Conservation (phyloP, 2,113 vertebrate genomes). For the Anhinga anhinga region DNA sequence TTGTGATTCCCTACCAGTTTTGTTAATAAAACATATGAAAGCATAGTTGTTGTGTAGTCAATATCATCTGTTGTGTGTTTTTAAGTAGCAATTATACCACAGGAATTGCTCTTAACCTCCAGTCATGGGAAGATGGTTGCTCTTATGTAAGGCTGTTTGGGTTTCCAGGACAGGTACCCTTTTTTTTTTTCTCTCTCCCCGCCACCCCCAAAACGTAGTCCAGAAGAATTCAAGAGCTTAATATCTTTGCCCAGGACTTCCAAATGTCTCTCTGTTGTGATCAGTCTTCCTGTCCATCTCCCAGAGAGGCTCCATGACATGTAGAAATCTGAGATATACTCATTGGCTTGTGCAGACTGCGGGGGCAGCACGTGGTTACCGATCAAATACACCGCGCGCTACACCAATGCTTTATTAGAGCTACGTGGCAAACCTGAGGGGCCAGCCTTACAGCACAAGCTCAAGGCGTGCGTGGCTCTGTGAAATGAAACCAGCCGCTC, state of each 20-base stretch:
- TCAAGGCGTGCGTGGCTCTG: not conserved
- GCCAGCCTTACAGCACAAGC: not conserved
- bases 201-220: not conserved
- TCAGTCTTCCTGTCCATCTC: not conserved
- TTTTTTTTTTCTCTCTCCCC: rapidly evolving
- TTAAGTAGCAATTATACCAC: not conserved
- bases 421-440: not conserved
- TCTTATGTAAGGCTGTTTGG: not conserved
- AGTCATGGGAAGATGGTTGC: not conserved
- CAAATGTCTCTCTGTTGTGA: not conserved
- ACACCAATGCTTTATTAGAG: rapidly evolving
- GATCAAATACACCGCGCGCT: rapidly evolving
- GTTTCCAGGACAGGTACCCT: not conserved
- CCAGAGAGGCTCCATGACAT: not conserved
- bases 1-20: not conserved
- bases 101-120: not conserved
- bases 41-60: not conserved
- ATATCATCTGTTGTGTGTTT: not conserved
- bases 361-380: not conserved
- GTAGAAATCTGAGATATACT: too few relatives aligned
- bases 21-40: not conserved
- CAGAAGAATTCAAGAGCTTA: not conserved
- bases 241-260: not conserved
- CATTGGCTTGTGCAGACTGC: not conserved
- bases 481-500: not conserved